A percentile compares a stretch with the other conserved stretches of the same genome.
phyloP scores from a whole-genome alignment of 2,797 vertebrate species.

The Pygocentrus nattereri region DNA sequence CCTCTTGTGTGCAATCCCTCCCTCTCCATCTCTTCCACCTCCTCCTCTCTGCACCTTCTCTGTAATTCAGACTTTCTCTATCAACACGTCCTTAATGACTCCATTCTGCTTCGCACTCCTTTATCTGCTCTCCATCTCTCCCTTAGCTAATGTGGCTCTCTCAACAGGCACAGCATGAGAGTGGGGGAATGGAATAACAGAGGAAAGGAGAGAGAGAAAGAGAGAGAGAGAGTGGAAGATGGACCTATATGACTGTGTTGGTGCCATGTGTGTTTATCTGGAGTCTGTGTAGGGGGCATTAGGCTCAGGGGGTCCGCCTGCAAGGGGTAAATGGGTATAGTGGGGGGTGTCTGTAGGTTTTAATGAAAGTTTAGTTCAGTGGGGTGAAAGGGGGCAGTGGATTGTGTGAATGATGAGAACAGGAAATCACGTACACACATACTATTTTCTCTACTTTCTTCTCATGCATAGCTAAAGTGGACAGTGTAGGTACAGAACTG shows the following conservation, averaged over 20 bases:
- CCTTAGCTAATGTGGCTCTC: conserved; percentile 49
- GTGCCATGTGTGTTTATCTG: conserved; percentile 30
- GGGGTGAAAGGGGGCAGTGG: background rate
- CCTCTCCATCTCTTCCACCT: background rate
- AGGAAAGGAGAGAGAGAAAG: background rate
- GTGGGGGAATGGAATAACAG: conserved; percentile 49
- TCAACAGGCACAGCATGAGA: conserved; percentile 36
- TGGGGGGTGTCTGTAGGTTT: conserved; percentile 25
- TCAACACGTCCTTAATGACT: conserved; percentile 67
- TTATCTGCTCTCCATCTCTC: conserved; percentile 62
- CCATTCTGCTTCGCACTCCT: conserved; percentile 51
- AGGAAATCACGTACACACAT: conserved; percentile 4
- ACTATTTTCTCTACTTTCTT: background rate
- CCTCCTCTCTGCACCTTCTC: conserved; percentile 21
- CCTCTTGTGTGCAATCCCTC: conserved; percentile 27
- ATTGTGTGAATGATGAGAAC: conserved; percentile 21
- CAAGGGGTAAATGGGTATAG: conserved; percentile 32
- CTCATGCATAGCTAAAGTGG: background rate
- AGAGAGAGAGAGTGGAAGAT: conserved; percentile 30
- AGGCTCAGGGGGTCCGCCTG: background rate
- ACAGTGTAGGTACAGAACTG: too few relatives aligned
- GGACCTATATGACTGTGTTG: conserved; percentile 11
- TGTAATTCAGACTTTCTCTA: conserved; percentile 60
- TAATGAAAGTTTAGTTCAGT: conserved; percentile 37
- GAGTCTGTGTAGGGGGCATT: background rate